Evolutionary conservation across 53 echinoderm and acorn worm species (phyloP), one percentile per base, ranked within the genome.

Genomic region (Temnopleurus reevesii): DNA sequence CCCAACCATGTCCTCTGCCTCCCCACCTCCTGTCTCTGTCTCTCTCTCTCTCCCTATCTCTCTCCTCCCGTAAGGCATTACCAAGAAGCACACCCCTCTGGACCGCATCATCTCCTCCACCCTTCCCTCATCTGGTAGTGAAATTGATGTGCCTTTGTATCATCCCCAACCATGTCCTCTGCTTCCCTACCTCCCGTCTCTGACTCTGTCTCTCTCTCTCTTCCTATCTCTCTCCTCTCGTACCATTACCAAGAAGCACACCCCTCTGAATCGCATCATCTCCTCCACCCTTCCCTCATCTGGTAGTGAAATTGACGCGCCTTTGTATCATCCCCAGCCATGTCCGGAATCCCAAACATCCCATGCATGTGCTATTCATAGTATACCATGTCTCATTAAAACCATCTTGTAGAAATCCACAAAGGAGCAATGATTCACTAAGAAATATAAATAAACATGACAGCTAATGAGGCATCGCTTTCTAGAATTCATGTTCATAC

Each of bases 321-420:
- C 36, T 41, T 66, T 66, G 66, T 41, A 46, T 51, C 49, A 26
- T 46, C 79, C 79, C 13, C 27, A 26, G 29, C 41, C 79, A 77
- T 47, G 0, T 7, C 79, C 45, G 79, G 26, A 26, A 77, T 77
- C 79, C 49, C 1, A 28, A 49, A 12, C 49, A 77, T 77, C 46
- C 43, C 79, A 77, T 46, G 13, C 79, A 77, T 77, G 79, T 77
- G 46, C 79, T 77, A 77, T 77, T 77, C 79, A 77, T 77, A 77
- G 79, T 47, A 77, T 77, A 10, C 79, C 79, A 46, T 19, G 38
- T 2, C 66, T 66, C 66, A 66, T 66, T 66, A 66, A n/a, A 38
- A 36, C 0, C 49, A 35, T n/a, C 41, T 41, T 41, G 28, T 29
- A 15, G 23, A 5, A 55, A 55, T 55, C 55, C 55, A 55, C 5